These are phyloP conservation scores for Cephalophus harveyi DNA, from an alignment of 2,113 vertebrate species.

Conservation along the genomic window DNA sequence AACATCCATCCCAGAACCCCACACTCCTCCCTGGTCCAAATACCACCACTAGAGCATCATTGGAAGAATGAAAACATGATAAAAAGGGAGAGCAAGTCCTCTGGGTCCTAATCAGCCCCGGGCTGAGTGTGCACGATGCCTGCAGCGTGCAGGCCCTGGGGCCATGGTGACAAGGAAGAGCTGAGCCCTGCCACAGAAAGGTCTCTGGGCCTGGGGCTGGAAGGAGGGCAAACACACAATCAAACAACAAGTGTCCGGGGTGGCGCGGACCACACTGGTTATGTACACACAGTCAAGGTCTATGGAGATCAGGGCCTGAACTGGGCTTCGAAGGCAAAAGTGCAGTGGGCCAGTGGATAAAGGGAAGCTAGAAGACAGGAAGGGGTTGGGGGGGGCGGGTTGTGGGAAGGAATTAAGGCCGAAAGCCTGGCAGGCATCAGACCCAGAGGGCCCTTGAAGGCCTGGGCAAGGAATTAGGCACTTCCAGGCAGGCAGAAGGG, in stretches of 20 bases:
- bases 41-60: neutral
- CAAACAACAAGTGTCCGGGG: neutral
- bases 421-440: neutral
- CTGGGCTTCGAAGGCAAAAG: neutral
- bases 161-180: neutral
- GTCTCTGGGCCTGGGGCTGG: neutral
- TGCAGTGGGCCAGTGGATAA: neutral
- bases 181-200: neutral
- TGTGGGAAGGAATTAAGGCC: neutral
- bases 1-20: neutral
- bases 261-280: rapidly evolving
- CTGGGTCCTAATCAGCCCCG: neutral
- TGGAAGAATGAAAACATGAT: neutral
- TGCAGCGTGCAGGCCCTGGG: rapidly evolving
- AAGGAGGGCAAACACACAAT: neutral
- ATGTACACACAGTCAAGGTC: neutral
- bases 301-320: neutral
- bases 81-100: neutral
- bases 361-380: neutral
- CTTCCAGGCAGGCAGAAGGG: neutral
- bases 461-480: neutral
- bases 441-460: neutral
- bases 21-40: neutral
- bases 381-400: neutral
- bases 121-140: neutral